Conservation (phyloP, 2,888 invertebrate genomes). For the Euzophera pinguis region DNA sequence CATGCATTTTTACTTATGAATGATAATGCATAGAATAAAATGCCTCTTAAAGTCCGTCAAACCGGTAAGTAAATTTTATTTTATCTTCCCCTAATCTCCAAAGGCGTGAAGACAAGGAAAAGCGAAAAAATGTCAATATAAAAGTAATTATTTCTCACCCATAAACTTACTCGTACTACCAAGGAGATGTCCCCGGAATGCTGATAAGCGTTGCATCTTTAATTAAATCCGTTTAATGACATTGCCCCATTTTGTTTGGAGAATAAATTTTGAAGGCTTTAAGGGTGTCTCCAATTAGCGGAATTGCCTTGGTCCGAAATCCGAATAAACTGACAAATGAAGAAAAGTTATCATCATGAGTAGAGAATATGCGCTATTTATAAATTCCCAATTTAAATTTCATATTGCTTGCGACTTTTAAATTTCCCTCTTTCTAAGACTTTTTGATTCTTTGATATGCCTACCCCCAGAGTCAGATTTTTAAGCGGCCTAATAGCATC, state of each 20-base stretch:
- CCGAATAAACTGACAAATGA: not conserved
- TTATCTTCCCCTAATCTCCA: slow-evolving; percentile 4
- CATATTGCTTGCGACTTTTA: no score
- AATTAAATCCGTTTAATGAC: slow-evolving; percentile 14
- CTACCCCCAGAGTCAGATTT: no score
- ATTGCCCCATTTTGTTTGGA: slow-evolving; percentile 12
- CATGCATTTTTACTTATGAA: not conserved
- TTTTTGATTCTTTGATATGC: no score
- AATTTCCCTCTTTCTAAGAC: no score
- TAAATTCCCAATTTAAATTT: no score
- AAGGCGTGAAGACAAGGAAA: slow-evolving; percentile 8
- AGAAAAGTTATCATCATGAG: no score
- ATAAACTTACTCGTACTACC: not conserved
- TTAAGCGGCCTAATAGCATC: no score
- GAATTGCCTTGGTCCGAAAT: not conserved
- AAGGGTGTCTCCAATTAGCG: slow-evolving; percentile 10
- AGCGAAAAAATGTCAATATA: slow-evolving; percentile 7
- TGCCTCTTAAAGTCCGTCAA: not conserved
- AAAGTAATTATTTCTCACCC: slow-evolving; percentile 10
- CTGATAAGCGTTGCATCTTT: slow-evolving; percentile 13
- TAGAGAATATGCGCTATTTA: no score
- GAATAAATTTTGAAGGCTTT: slow-evolving; percentile 13
- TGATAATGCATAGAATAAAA: not conserved
- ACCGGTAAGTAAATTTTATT: not conserved
- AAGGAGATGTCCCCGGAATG: slow-evolving; percentile 1